Evolutionary conservation across 1,140 invertebrate species (phyloP), one percentile per base, ranked within the genome.

Genomic region (Ceratina japonica): DNA sequence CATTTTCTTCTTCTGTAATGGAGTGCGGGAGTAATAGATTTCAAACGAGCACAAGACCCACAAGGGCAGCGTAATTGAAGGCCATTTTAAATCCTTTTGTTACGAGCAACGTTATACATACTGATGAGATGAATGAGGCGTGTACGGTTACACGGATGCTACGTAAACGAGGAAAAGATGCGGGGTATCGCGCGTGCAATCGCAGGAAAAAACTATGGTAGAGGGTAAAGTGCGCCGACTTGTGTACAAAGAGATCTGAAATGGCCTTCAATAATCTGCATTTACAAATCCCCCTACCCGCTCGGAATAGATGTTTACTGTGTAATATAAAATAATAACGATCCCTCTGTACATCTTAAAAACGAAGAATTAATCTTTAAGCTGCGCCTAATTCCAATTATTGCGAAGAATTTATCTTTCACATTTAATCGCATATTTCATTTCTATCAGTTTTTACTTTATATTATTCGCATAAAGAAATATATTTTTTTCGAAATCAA

Each of bases 51-150:
- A n/a, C 37, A n/a, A 10, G 15, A 71, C 54, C 15, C 10, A 61
- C 20, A 20, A 22, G 70, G 37, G 27, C 2, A 56, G 20, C 16
- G 22, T 72, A 72, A 72, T 72, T 61, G 70, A 72, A 61, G 56
- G 4, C 37, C 37, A 16, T 72, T 72, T 72, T 61, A 72, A 72
- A 72, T 72, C 70, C 70, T 22, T 72, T 72, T 61, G 70, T 72
- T 49, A 61, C 70, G 70, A 49, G 56, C 24, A 72, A 72, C 58
- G 70, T 72, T 72, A 72, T 72, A 61, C 70, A 72, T 72, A 72
- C 56, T 72, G 70, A 72, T 61, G 70, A 72, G 70, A 54, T 56
- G 70, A 72, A 61, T 72, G 59, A 72, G 70, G 16, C 31, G 37
- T 20, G 20, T 54, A 61, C 49, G 56, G 56, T 59, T 59, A 49